Evolutionary conservation across 2,113 vertebrate genomes (phyloP), one percentile per base, ranked within the genome.

Genomic region (Indicator maculatus): DNA sequence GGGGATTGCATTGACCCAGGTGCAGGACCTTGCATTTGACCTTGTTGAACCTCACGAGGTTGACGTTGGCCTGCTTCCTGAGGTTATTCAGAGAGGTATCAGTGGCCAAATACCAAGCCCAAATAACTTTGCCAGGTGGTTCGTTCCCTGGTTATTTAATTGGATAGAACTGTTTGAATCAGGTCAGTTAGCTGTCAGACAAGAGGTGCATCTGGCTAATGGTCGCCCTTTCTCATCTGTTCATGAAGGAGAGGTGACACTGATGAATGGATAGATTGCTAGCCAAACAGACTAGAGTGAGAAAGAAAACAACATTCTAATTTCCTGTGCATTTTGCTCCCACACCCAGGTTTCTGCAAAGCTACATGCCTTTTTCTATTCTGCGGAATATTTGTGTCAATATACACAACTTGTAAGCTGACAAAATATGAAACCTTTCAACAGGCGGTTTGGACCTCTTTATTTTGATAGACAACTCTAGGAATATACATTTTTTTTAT

Each of bases 311-410:
- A 39, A 9, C 33, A 10, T 83, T 65, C 20, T 27, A 16, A 6
- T 58, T 67, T 67, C 79, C 39, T 47, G 15, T 73, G 58, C 19
- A 10, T 83, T 0, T 0, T 26, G 85, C 3, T 2, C 15, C 44
- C 11, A 6, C 18, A 9, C 39, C 55, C 84, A 30, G 26, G 4
- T 47, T 88, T 85, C 83, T 83, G 44, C 39, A 76, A 44, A 44
- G 28, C 59, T 69, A 83, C 3, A 1, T 59, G 27, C 7, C 13
- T 70, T 85, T 75, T 71, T 45, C 50, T 69, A 3, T 73, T 83
- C 75, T 55, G 7, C 58, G 28, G n/a, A 55, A 23, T 83, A 53
- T 41, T 82, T 76, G 6, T 53, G 31, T 33, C 67, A 15, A 19
- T 64, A 45, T 4, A 50, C 17, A 33, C 56, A 63, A 41, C 5